phyloP scores from a whole-genome alignment of 2,113 vertebrate species.

The Cairina moschata region DNA sequence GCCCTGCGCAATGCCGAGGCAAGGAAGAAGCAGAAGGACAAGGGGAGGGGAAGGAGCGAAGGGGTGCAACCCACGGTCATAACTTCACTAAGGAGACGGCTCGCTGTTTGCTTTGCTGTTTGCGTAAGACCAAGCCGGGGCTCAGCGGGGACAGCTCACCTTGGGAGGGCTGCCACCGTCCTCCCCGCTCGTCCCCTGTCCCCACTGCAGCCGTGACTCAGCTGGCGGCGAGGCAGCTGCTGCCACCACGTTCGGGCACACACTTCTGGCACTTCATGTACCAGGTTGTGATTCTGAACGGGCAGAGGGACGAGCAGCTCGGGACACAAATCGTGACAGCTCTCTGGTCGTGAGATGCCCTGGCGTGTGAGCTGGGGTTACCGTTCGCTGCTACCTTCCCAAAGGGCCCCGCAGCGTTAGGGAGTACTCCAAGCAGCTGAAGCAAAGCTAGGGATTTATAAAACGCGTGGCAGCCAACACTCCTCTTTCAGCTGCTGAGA shows the following conservation, averaged over 20 bases:
- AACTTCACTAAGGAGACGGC: not conserved
- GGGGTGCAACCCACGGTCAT: not conserved
- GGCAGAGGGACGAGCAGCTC: not conserved
- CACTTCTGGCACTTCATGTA: not conserved
- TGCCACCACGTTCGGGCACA: not conserved
- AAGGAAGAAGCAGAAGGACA: not conserved
- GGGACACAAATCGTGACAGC: not conserved
- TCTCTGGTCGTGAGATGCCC: not conserved
- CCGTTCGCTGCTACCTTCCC: not conserved
- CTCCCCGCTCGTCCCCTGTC: not conserved
- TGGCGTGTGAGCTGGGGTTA: not conserved
- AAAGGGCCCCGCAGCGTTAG: not conserved
- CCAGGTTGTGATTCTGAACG: not conserved
- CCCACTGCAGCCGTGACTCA: conserved; percentile 43
- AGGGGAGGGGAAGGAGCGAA: not conserved
- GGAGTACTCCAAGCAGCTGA: not conserved
- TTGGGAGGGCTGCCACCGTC: not conserved
- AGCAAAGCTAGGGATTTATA: not conserved
- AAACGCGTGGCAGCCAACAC: not conserved
- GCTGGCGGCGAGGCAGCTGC: conserved; percentile 15
- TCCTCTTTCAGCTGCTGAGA: not conserved
- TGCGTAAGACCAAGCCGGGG: not conserved
- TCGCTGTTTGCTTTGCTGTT: not conserved
- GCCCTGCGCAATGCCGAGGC: not conserved
- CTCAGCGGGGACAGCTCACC: not conserved